These are phyloP conservation scores for Danio kyathit DNA, from an alignment of 2,797 vertebrate genomes.

Conservation along the genomic window DNA sequence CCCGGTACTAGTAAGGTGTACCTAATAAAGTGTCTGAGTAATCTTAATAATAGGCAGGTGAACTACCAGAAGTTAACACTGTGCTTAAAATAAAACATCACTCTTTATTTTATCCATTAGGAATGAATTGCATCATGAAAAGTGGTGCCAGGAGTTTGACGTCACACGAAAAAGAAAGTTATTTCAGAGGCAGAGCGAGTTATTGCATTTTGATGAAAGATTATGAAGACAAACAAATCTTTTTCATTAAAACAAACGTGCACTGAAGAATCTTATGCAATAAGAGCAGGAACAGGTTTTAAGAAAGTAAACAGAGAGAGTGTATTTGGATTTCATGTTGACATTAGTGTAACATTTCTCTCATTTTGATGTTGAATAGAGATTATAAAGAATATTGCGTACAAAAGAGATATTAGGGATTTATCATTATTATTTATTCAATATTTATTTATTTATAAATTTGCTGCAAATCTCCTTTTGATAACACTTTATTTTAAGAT, in stretches of 20 bases:
- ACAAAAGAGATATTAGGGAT: not conserved
- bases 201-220: constrained; percentile 29
- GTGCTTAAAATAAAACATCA: not conserved
- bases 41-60: too few relatives aligned
- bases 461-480: not conserved
- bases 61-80: too few relatives aligned
- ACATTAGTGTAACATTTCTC: not conserved
- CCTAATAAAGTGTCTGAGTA: too few relatives aligned
- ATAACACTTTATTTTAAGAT: too few relatives aligned
- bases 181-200: constrained; percentile 15
- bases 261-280: constrained; percentile 5
- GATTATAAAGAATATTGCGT: not conserved
- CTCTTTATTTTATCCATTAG: not conserved
- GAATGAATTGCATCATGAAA: not conserved
- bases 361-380: not conserved
- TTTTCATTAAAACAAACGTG: constrained; percentile 1
- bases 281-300: constrained; percentile 5
- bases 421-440: not conserved
- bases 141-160: constrained; percentile 5
- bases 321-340: constrained; percentile 11
- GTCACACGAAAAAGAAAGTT: not conserved
- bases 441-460: not conserved
- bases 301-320: constrained; percentile 8
- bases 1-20: too few relatives aligned
- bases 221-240: not conserved